A percentile compares a stretch with the other conserved stretches of the same genome.
These are phyloP conservation scores for Theodoxus fluviatilis DNA, from an alignment of 2,888 invertebrate species.

Conservation along the genomic window DNA sequence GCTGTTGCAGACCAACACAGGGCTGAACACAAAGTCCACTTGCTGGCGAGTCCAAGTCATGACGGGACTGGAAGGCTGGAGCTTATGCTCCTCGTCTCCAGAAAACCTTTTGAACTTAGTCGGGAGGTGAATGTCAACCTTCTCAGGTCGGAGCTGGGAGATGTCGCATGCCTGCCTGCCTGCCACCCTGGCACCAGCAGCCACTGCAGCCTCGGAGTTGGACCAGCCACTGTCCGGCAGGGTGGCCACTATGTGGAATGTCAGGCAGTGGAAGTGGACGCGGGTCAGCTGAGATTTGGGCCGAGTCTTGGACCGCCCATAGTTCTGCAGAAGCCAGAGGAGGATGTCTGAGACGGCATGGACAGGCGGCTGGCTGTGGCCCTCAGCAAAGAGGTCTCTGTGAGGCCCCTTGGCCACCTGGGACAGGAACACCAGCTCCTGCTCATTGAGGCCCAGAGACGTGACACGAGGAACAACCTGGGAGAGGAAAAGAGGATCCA, in stretches of 20 bases:
- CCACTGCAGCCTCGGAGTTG: slow-evolving; percentile 63
- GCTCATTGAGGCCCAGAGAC: slow-evolving; percentile 67
- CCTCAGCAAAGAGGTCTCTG: slow-evolving; percentile 32
- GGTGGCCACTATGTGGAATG: slow-evolving; percentile 65
- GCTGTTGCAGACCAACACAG: too few relatives aligned
- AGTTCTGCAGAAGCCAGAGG: slow-evolving; percentile 64
- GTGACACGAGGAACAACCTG: slow-evolving; percentile 59
- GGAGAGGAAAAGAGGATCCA: too few relatives aligned
- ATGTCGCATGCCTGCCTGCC: slow-evolving; percentile 64
- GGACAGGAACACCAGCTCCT: slow-evolving; percentile 64
- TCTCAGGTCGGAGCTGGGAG: background rate
- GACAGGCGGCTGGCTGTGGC: slow-evolving; percentile 56
- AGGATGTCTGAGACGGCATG: slow-evolving; percentile 66
- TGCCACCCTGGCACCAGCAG: slow-evolving; percentile 65
- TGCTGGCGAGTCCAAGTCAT: too few relatives aligned
- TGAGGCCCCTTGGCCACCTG: slow-evolving; percentile 64
- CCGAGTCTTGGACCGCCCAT: slow-evolving; percentile 56
- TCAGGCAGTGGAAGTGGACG: slow-evolving; percentile 66
- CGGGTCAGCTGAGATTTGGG: slow-evolving; percentile 61
- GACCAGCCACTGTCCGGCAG: slow-evolving; percentile 61
- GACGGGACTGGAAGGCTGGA: too few relatives aligned
- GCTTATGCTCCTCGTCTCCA: too few relatives aligned
- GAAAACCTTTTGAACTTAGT: too few relatives aligned
- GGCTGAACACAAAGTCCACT: too few relatives aligned
- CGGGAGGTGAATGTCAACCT: too few relatives aligned